Evolutionary conservation across 2,888 invertebrate genomes (phyloP).

Genomic region (Pollenia amentaria): DNA sequence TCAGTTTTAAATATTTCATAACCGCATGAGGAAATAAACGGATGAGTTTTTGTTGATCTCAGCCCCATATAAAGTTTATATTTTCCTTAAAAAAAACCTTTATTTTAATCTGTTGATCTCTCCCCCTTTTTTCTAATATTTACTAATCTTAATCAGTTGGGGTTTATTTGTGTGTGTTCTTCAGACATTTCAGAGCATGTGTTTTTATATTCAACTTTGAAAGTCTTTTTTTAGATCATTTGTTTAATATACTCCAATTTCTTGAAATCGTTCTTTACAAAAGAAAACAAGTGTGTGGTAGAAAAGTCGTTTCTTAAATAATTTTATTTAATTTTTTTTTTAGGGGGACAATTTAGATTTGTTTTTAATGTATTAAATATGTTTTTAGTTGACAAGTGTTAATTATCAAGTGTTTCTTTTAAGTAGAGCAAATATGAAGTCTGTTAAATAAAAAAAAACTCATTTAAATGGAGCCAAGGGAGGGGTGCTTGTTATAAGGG

Average conservation of each 20-base stretch:
- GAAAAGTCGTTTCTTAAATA: neutral
- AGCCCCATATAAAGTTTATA: too few species aligned
- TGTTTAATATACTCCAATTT: conserved; percentile 25
- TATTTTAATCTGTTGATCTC: neutral
- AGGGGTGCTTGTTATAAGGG: neutral
- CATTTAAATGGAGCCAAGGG: neutral
- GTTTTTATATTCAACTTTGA: conserved; percentile 30
- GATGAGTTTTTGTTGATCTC: too few species aligned
- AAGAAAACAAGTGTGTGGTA: conserved; percentile 38
- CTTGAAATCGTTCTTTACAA: neutral
- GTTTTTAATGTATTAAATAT: conserved; percentile 25
- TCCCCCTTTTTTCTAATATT: neutral
- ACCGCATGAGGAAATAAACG: too few species aligned
- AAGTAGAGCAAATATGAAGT: conserved; percentile 58
- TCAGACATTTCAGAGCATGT: conserved; percentile 15
- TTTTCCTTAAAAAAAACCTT: neutral
- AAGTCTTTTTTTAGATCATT: neutral
- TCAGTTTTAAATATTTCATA: too few species aligned
- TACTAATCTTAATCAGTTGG: conserved; percentile 26
- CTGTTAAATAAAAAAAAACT: conserved; percentile 1
- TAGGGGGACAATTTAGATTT: neutral
- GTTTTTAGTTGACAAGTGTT: conserved; percentile 68
- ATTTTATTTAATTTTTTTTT: neutral
- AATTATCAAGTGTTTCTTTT: conserved; percentile 64
- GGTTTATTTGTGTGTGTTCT: conserved; percentile 2